Evolutionary conservation across 2,797 vertebrate genomes (phyloP).

Genomic region (Neopelma chrysocephalum): DNA sequence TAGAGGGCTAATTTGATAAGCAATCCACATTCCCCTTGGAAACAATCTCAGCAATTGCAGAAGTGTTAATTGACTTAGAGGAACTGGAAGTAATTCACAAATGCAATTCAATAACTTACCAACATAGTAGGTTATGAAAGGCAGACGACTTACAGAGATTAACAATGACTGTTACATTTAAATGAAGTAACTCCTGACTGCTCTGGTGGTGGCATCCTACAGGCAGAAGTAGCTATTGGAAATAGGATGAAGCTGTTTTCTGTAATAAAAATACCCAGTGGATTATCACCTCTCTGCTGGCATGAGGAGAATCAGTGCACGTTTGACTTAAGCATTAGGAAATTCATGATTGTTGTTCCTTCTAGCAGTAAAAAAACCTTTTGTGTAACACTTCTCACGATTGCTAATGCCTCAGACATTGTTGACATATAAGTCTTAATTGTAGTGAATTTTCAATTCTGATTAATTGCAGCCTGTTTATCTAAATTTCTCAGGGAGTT

Average conservation of each 20-base stretch:
- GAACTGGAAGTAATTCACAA: not conserved
- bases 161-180: not conserved
- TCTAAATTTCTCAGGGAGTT: not conserved
- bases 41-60: not conserved
- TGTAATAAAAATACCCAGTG: not conserved
- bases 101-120: not conserved
- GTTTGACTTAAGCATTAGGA: not conserved
- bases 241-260: not conserved
- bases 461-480: not conserved
- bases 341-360: not conserved
- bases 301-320: not conserved
- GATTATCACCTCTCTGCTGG: not conserved
- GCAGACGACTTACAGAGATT: not conserved
- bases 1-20: not conserved
- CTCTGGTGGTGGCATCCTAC: not conserved
- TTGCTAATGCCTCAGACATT: not conserved
- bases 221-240: not conserved
- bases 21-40: not conserved
- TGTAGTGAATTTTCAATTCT: not conserved
- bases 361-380: not conserved
- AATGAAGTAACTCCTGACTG: not conserved
- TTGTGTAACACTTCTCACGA: not conserved
- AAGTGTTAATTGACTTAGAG: conserved; percentile 1
- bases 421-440: not conserved
- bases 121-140: not conserved